A percentile compares a stretch with the other conserved stretches of the same genome.
phyloP scores from a whole-genome alignment of 2,797 vertebrate genomes.

The Channa striata region DNA sequence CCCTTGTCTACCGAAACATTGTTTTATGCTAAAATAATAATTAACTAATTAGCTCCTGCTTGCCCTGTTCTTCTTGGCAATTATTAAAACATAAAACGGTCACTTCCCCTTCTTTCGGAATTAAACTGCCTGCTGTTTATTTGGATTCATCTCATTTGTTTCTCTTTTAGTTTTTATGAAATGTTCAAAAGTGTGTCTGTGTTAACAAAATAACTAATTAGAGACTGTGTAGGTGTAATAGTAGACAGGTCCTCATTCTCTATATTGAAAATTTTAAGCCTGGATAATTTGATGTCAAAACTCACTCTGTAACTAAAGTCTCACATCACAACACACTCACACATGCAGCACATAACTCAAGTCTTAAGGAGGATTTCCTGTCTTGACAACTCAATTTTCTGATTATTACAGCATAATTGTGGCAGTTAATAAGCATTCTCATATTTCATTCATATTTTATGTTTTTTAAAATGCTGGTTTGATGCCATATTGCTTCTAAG shows the following conservation, averaged over 20 bases:
- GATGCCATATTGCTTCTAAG: constrained; percentile 76
- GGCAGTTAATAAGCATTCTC: constrained; percentile 72
- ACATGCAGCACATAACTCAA: constrained; percentile 22
- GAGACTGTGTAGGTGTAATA: not conserved
- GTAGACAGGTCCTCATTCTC: not conserved
- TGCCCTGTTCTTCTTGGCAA: not conserved
- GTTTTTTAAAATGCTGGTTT: constrained; percentile 58
- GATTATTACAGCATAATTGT: constrained; percentile 73
- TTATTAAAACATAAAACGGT: too few relatives aligned
- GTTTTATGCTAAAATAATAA: not conserved
- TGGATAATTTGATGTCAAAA: not conserved
- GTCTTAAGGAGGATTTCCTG: constrained; percentile 53
- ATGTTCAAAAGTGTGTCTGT: not conserved
- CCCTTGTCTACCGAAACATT: too few relatives aligned
- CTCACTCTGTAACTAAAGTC: not conserved
- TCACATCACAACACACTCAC: not conserved
- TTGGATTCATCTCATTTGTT: not conserved
- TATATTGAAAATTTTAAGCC: not conserved
- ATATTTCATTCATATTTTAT: constrained; percentile 70
- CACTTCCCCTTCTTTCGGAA: too few relatives aligned
- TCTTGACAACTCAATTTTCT: constrained; percentile 69
- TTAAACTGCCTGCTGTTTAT: not conserved
- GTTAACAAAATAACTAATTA: not conserved
- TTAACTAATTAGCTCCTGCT: not conserved
- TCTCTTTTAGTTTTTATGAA: not conserved